Base-by-base conservation (phyloP, 2,797 vertebrate species). In the Tauraco hartlaubi region DNA sequence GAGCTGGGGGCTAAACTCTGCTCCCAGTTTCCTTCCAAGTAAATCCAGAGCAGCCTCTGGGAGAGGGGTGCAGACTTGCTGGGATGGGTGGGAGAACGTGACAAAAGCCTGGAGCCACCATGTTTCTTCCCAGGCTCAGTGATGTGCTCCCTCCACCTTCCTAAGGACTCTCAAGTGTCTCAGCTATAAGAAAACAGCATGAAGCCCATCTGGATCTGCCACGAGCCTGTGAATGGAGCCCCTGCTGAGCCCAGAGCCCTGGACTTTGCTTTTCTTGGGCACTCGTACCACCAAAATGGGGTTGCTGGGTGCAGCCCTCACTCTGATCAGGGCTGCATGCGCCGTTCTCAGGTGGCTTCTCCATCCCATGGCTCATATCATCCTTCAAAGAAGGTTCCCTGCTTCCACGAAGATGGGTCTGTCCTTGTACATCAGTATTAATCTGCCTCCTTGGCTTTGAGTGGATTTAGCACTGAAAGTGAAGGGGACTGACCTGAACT, bases 121-220 rank as follows among this genome's bases (percentile, higher is more conserved):
- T 8, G 20, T 3, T 1, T 29, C n/a, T 41, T 33, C 49, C 68
- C 22, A 28, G 25, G 72, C 61, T 85, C 35, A 44, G 28, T 1
- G 0, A 6, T 0, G 0, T 20, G 39, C 11, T 62, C 58, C 28
- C 10, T 52, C 18, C 20, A 19, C 37, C 43, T 54, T 64, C 66
- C 41, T 6, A 41, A 77, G 64, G 55, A 26, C 25, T 22, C 9
- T 35, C n/a, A 29, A 35, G n/a, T 59, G 26, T 29, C 19, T 3
- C 68, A 58, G 55, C 19, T 15, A 41, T 10, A 22, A 92, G 39
- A 73, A 80, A 35, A 0, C 48, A 80, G 43, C 73, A 39, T 35
- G 31, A 49, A 79, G 77, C 49, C n/a, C 63, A 20, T 25, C 21
- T 58, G 39, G 39, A 49, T 29, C 59, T 80, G 54, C 68, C 15